phyloP scores from a whole-genome alignment of 2,888 invertebrate genomes.

The Psylliodes chrysocephalus region DNA sequence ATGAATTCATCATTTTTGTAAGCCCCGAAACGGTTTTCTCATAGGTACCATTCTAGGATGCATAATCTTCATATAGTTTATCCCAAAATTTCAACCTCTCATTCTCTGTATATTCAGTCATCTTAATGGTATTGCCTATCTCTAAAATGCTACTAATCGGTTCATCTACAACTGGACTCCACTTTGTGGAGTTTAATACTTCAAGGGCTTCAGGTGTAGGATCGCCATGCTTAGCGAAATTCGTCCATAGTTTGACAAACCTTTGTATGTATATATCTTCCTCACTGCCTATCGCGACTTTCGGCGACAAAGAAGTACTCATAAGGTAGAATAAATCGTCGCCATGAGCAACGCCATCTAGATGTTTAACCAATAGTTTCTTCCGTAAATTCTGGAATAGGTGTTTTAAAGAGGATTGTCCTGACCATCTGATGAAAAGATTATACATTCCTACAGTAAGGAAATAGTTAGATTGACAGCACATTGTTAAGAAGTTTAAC shows the following conservation, averaged over 20 bases:
- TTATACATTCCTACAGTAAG: constrained; percentile 44
- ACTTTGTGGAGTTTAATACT: constrained; percentile 47
- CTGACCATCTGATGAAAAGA: constrained; percentile 44
- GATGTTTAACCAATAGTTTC: constrained; percentile 32
- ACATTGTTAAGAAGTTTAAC: constrained; percentile 50
- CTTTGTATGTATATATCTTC: constrained; percentile 52
- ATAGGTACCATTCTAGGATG: background rate
- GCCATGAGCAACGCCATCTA: constrained; percentile 53
- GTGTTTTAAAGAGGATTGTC: constrained; percentile 34
- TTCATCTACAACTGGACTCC: constrained; percentile 50
- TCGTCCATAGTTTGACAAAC: constrained; percentile 57
- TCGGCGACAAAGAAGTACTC: constrained; percentile 40
- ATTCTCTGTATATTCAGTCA: constrained; percentile 47
- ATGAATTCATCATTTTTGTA: too few species aligned
- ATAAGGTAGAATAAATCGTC: constrained; percentile 57
- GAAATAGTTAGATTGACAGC: constrained; percentile 43
- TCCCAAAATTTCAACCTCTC: constrained; percentile 57
- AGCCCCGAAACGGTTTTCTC: too few species aligned
- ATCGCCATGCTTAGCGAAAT: constrained; percentile 55
- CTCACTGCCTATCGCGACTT: constrained; percentile 38
- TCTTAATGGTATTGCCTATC: constrained; percentile 51
- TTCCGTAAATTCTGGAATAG: constrained; percentile 35
- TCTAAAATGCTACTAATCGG: constrained; percentile 50
- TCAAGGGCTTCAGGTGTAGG: constrained; percentile 49
- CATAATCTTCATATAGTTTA: constrained; percentile 23